Evolutionary conservation across 2,797 vertebrate species (phyloP).

Genomic region (Sebastes kiyomatsui): DNA sequence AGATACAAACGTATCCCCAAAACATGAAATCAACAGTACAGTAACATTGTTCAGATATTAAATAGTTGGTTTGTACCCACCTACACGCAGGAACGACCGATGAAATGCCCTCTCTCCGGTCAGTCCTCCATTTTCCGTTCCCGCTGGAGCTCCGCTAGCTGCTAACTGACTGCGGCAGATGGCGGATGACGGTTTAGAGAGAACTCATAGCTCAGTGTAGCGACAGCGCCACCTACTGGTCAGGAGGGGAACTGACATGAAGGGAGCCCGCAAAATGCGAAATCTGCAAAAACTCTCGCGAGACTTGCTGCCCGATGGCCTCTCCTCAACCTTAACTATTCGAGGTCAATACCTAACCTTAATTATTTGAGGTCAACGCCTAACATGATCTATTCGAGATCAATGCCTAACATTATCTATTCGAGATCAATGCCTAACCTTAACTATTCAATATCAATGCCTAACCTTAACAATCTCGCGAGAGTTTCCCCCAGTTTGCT

Average conservation of each 20-base stretch:
- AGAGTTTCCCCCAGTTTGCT: too few species aligned
- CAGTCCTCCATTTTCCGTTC: conserved; percentile 86
- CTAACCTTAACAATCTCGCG: too few species aligned
- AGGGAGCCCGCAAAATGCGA: too few species aligned
- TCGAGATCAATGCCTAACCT: too few species aligned
- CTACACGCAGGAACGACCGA: conserved; percentile 51
- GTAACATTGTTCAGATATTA: neutral
- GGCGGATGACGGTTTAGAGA: conserved; percentile 62
- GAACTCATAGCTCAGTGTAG: neutral
- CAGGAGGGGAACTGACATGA: conserved; percentile 47
- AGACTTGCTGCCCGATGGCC: too few species aligned
- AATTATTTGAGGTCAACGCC: too few species aligned
- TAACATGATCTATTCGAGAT: too few species aligned
- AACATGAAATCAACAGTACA: neutral
- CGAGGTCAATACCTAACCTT: too few species aligned
- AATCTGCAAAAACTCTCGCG: too few species aligned
- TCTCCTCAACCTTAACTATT: too few species aligned
- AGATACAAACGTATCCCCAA: fast-evolving
- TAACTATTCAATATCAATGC: too few species aligned
- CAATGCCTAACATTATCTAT: too few species aligned
- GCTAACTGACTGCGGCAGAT: conserved; percentile 79
- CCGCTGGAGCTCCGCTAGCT: conserved; percentile 58
- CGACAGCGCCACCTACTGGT: conserved; percentile 60
- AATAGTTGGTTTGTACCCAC: conserved; percentile 52
- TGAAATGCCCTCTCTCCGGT: conserved; percentile 62